phyloP scores from a whole-genome alignment of 2,113 vertebrate genomes.

The Ranitomeya imitator region DNA sequence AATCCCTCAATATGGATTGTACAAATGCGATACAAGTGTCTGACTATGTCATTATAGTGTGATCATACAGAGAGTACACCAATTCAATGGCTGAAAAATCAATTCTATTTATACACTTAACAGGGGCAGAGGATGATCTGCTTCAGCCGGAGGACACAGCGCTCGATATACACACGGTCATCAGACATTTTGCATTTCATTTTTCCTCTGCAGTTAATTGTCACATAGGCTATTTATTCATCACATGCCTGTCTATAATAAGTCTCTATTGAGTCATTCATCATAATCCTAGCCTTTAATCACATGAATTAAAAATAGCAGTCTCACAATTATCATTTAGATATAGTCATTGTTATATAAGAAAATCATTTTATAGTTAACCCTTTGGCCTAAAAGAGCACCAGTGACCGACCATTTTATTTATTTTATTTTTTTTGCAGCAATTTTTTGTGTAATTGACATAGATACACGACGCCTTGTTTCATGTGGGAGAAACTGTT shows the following conservation, averaged over 20 bases:
- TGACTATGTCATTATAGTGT: constrained; percentile 37
- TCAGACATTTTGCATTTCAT: not conserved
- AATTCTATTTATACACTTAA: constrained; percentile 31
- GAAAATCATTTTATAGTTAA: not conserved
- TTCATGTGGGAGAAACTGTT: too few relatives aligned
- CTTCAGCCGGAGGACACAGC: not conserved
- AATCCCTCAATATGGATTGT: constrained; percentile 33
- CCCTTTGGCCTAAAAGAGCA: too few relatives aligned
- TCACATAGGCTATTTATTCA: not conserved
- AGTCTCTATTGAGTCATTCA: not conserved
- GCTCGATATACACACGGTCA: constrained; percentile 3
- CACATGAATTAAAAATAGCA: not conserved
- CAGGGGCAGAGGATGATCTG: constrained; percentile 9
- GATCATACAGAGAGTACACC: constrained; percentile 16
- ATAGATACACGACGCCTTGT: too few relatives aligned
- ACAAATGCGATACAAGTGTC: constrained; percentile 14
- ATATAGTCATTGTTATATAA: not conserved
- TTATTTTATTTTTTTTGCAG: too few relatives aligned
- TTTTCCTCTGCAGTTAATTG: not conserved
- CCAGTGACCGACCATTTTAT: too few relatives aligned
- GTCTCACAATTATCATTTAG: not conserved
- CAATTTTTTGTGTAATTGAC: too few relatives aligned
- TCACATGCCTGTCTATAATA: not conserved
- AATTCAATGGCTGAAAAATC: constrained; percentile 21
- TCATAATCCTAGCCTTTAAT: not conserved